A percentile compares a stretch with the other conserved stretches of the same genome.
phyloP scores from a whole-genome alignment of 2,113 vertebrate species.

The Martes martes region DNA sequence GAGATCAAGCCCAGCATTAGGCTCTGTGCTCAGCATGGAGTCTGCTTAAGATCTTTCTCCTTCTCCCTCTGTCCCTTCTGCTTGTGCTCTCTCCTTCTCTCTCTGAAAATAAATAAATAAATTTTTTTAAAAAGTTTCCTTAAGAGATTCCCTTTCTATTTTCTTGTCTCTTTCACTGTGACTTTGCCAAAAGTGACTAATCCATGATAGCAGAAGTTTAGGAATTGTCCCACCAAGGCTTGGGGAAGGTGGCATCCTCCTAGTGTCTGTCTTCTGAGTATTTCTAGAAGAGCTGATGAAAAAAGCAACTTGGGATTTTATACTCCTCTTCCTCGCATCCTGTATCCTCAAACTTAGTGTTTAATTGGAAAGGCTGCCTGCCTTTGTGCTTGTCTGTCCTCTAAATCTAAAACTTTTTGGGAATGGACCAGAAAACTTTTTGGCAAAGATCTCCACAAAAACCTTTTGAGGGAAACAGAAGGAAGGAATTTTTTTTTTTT shows the following conservation, averaged over 20 bases:
- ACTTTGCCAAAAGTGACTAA: neutral
- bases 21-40: neutral
- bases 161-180: neutral
- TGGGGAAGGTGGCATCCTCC: neutral
- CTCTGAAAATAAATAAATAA: no score
- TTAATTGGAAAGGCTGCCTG: neutral
- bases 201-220: neutral
- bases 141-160: neutral
- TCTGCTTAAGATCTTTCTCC: neutral
- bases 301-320: neutral
- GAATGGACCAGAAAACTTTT: neutral
- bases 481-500: neutral
- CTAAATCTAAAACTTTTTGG: neutral
- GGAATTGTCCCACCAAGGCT: neutral
- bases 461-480: neutral
- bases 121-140: no score
- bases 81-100: neutral
- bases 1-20: neutral
- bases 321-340: neutral
- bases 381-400: neutral
- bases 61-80: neutral
- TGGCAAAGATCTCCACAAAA: neutral
- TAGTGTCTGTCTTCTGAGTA: neutral
- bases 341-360: neutral
- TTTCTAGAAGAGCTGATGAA: neutral